A percentile compares a stretch with the other conserved stretches of the same genome.
Conservation (phyloP, 2,113 vertebrate species). For the Excalfactoria chinensis region DNA sequence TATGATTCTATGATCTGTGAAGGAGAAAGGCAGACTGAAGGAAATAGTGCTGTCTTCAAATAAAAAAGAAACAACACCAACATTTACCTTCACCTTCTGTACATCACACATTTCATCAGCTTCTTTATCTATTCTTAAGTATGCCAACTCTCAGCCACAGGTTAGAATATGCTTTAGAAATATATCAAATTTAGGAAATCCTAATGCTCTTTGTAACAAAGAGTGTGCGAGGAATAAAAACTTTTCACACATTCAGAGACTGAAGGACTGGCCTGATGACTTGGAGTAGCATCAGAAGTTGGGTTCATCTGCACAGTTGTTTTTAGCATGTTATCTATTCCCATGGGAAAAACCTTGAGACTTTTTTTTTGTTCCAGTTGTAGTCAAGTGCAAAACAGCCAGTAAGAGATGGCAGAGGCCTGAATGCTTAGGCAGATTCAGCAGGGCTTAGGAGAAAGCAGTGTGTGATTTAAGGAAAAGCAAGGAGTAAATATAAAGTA, state of each 20-base stretch:
- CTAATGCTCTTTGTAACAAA: background rate
- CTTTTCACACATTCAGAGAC: background rate
- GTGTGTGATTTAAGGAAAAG: background rate
- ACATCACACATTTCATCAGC: background rate
- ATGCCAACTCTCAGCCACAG: background rate
- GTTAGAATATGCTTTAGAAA: background rate
- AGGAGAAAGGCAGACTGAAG: background rate
- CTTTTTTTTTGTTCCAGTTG: background rate
- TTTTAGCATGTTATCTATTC: background rate
- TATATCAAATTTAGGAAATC: background rate
- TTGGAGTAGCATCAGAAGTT: background rate
- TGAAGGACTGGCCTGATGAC: background rate
- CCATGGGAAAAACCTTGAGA: background rate
- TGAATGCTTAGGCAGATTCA: background rate
- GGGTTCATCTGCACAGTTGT: background rate
- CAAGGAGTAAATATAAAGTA: background rate
- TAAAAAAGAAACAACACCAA: background rate
- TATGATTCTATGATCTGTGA: background rate
- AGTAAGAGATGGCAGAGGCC: background rate
- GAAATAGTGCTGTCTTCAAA: background rate
- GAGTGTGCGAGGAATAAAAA: background rate
- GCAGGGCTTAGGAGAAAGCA: background rate
- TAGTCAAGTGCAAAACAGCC: background rate
- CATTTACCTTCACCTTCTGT: rapidly evolving
- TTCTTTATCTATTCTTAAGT: background rate